A percentile compares a stretch with the other conserved stretches of the same genome.
Conservation (phyloP, 2,888 invertebrate species). For the Ormyrus thymus region DNA sequence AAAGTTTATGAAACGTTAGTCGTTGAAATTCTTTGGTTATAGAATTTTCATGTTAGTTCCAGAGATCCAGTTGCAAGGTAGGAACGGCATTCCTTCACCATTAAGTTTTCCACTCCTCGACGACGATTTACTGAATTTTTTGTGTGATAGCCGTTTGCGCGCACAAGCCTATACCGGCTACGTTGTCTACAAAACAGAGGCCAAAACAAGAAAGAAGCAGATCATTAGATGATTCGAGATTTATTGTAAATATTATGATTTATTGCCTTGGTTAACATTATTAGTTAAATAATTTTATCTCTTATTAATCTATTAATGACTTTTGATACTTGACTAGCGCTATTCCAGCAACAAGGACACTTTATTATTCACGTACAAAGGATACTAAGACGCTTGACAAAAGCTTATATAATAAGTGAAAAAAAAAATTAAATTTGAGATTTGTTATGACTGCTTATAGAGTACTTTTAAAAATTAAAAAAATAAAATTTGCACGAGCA, state of each 20-base stretch:
- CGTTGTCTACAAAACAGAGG: conserved; percentile 64
- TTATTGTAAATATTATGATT: conserved; percentile 41
- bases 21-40: conserved; percentile 2
- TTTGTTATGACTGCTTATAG: not conserved
- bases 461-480: not conserved
- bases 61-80: conserved; percentile 6
- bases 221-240: conserved; percentile 58
- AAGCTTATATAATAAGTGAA: not conserved
- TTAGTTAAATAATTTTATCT: conserved; percentile 38
- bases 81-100: conserved; percentile 33
- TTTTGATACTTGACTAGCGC: conserved; percentile 15
- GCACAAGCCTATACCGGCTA: conserved; percentile 65
- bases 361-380: conserved; percentile 45
- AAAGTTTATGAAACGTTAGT: conserved; percentile 16
- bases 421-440: not conserved
- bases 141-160: conserved; percentile 64
- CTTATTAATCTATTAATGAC: conserved; percentile 15
- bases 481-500: not conserved
- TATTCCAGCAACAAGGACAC: conserved; percentile 37
- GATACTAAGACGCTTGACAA: conserved; percentile 38
- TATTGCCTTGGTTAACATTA: conserved; percentile 51
- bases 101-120: conserved; percentile 44
- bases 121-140: conserved; percentile 63
- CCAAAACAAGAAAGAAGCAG: conserved; percentile 60
- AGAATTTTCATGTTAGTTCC: conserved; percentile 17